These are phyloP conservation scores for Onchidella celtica DNA, from an alignment of 2,888 invertebrate species.

Conservation along the genomic window DNA sequence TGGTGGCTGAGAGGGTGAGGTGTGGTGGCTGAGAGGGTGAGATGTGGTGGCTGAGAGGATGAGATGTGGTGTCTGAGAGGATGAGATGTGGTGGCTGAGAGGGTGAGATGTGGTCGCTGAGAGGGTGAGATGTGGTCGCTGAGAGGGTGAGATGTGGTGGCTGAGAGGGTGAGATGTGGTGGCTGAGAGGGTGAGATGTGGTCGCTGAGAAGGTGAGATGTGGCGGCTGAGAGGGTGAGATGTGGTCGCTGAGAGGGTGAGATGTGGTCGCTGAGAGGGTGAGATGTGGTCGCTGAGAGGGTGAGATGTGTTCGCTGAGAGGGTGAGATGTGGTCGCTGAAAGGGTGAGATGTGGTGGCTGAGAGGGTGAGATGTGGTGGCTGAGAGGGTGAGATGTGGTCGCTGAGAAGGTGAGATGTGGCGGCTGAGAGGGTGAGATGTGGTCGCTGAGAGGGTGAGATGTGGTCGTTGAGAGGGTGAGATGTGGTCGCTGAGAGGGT, in stretches of 20 bases:
- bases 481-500: conserved; percentile 4
- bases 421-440: neutral
- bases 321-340: conserved; percentile 2
- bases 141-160: conserved; percentile 15
- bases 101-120: neutral
- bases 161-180: neutral
- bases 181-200: neutral
- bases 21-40: conserved; percentile 3
- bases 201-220: conserved; percentile 8
- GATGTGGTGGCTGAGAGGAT: conserved; percentile 6
- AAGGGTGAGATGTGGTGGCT: neutral
- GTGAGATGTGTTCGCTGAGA: neutral
- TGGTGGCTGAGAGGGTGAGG: neutral
- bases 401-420: conserved; percentile 13
- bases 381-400: conserved; percentile 6
- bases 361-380: neutral
- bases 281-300: neutral
- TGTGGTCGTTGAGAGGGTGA: conserved; percentile 3
- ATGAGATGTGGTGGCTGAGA: neutral
- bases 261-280: neutral
- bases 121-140: neutral
- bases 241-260: neutral
- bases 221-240: conserved; percentile 17
- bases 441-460: neutral
- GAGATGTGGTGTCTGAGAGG: neutral